Evolutionary conservation across 2,888 invertebrate species (phyloP), one percentile per base, ranked within the genome.

Genomic region (Spisula subtruncata): DNA sequence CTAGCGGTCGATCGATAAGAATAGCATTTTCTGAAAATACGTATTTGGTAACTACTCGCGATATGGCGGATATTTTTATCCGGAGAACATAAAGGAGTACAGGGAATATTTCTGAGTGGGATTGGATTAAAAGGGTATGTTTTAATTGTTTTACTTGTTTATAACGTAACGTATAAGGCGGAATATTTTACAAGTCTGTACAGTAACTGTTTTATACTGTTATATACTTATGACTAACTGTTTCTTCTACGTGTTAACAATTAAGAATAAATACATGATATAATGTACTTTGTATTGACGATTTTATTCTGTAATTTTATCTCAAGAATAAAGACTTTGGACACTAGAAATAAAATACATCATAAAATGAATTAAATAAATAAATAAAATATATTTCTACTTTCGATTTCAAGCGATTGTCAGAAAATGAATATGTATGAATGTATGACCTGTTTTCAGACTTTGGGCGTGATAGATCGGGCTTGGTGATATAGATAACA

Each of bases 11-110:
- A 32, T 75, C 12, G 10, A 12, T 32, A 75, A 16, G 6, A 2
- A 14, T 75, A 18, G 75, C 25, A 75, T 75, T 75, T 75, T 75
- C 75, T 14, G 75, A 75, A 75, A 75, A 75, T 75, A 35, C 75
- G 35, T 75, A 10, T 10, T 25, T 66, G 60, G 25, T 66, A 66
- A n/a, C 25, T 25, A 12, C 25, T 25, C 60, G 25, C 60, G 10
- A 66, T 25, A 66, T 66, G 60, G 60, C 60, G 25, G 60, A 66
- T 25, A 66, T 25, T 10, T 60, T 66, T 25, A 25, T 51, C 10
- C 10, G 2, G 5, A 10, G 25, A 25, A 25, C 10, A 66, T n/a
- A n/a, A 25, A n/a, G 10, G 12, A 8, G 12, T 66, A 16, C 25
- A 66, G 10, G 25, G 12, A 25, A 8, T 25, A 25, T 66, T 66